Conservation (phyloP, 2,888 invertebrate species). For the Alviniconcha strummeri region DNA sequence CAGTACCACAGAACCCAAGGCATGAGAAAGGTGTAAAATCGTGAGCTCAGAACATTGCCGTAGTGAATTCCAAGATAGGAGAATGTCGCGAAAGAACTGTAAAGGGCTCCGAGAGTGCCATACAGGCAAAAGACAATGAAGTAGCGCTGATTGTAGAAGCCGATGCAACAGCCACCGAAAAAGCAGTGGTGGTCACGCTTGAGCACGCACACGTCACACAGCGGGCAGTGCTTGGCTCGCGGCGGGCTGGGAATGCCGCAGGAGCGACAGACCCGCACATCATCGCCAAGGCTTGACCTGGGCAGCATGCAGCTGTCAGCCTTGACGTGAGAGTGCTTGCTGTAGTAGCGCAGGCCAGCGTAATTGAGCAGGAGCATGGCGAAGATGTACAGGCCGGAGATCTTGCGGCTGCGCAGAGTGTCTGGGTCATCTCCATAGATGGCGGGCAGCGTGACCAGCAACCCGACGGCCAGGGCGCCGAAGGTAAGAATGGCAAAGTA, state of each 20-base stretch:
- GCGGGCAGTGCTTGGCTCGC: slow-evolving; percentile 72
- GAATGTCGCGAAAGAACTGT: slow-evolving; percentile 48
- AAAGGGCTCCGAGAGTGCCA: slow-evolving; percentile 50
- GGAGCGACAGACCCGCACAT: slow-evolving; percentile 45
- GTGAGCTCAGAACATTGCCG: slow-evolving; percentile 49
- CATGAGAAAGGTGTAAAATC: slow-evolving; percentile 55
- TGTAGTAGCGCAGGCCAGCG: slow-evolving; percentile 49
- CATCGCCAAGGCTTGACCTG: slow-evolving; percentile 22
- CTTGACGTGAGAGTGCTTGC: slow-evolving; percentile 38
- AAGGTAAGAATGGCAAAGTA: slow-evolving; percentile 51
- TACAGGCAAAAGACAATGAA: slow-evolving; percentile 73
- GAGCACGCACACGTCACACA: slow-evolving; percentile 72
- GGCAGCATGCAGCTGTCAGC: slow-evolving; percentile 11
- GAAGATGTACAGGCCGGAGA: slow-evolving; percentile 50
- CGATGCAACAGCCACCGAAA: slow-evolving; percentile 72
- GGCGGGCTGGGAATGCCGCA: slow-evolving; percentile 60
- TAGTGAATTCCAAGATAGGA: slow-evolving; percentile 52
- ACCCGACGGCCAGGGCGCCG: slow-evolving; percentile 43
- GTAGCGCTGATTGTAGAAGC: slow-evolving; percentile 74
- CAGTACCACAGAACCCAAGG: slow-evolving; percentile 52
- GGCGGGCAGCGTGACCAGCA: slow-evolving; percentile 50
- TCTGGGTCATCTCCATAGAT: slow-evolving; percentile 40
- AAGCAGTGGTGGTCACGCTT: slow-evolving; percentile 75
- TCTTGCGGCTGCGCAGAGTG: slow-evolving; percentile 38
- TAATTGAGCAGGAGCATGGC: slow-evolving; percentile 53